Percentiles rank a stretch among this genome's conserved stretches.
These are phyloP conservation scores for roundworm (Caenorhabditis elegans) DNA, from an alignment of 1,140 invertebrate genomes.

Conservation along the genomic window DNA sequence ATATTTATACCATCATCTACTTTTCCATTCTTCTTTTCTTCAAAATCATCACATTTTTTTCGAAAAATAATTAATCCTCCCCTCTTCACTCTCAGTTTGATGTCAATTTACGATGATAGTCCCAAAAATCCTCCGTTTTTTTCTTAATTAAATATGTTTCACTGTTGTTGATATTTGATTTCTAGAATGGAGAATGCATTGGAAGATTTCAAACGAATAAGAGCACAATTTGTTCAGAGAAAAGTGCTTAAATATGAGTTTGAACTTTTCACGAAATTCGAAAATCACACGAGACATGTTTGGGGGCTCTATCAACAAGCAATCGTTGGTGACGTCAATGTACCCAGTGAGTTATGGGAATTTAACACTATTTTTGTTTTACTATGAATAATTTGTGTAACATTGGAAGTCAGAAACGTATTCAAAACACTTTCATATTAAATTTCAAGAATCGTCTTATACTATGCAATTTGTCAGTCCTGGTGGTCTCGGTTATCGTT, in stretches of 20 bases:
- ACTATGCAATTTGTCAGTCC: no score
- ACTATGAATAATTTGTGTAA: no score
- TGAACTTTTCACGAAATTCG: constrained; percentile 49
- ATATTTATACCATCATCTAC: background rate
- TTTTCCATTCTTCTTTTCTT: background rate
- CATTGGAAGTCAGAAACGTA: no score
- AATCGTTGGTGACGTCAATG: constrained; percentile 49
- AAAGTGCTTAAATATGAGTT: constrained; percentile 46
- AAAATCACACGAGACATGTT: constrained; percentile 43
- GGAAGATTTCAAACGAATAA: constrained; percentile 40
- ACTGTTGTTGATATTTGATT: background rate
- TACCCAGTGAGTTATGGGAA: constrained; percentile 43
- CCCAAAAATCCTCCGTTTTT: background rate
- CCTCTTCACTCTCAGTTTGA: background rate
- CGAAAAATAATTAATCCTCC: no score
- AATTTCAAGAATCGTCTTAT: no score
- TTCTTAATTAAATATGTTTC: background rate
- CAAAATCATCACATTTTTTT: no score
- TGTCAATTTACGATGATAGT: constrained; percentile 1
- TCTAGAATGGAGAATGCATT: background rate
- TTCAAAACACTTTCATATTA: no score
- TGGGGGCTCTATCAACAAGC: constrained; percentile 55
- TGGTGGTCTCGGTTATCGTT: no score
- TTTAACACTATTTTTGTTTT: no score
- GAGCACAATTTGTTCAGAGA: constrained; percentile 45